Percentiles rank a stretch among this genome's conserved stretches.
phyloP scores from a whole-genome alignment of 2,888 invertebrate genomes.

The Tribolium freemani region DNA sequence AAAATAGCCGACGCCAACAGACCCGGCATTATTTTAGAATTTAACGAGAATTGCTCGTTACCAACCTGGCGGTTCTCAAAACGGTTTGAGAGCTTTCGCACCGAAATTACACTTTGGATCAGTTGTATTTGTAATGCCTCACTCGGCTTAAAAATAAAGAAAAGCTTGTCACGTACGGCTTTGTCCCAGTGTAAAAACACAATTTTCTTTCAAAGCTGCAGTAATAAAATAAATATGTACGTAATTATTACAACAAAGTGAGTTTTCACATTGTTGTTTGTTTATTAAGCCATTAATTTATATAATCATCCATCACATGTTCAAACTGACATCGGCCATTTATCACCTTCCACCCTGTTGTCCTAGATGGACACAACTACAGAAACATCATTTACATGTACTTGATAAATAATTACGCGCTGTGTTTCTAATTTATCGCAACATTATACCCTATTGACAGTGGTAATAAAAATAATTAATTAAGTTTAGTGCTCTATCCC shows the following conservation, averaged over 20 bases:
- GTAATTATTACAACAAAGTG: conserved; percentile 2
- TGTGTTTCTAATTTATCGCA: neutral
- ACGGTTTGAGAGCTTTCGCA: neutral
- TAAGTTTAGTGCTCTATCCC: neutral
- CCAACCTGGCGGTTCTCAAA: neutral
- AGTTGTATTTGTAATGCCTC: neutral
- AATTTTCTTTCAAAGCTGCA: conserved; percentile 2
- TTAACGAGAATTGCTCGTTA: neutral
- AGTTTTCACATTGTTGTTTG: conserved; percentile 11
- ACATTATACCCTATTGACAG: neutral
- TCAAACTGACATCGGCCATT: conserved; percentile 9
- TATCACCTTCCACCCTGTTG: conserved; percentile 13
- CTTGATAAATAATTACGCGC: conserved; percentile 7
- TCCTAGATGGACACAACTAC: conserved; percentile 1
- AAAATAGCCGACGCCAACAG: conserved; percentile 13
- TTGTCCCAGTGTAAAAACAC: neutral
- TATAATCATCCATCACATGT: conserved; percentile 20
- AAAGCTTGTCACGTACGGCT: conserved; percentile 12
- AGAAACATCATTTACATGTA: conserved; percentile 11
- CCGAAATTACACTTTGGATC: neutral
- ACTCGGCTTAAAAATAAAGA: neutral
- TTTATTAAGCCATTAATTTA: conserved; percentile 18
- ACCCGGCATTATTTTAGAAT: neutral
- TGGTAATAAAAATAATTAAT: neutral
- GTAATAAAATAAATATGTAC: neutral